Evolutionary conservation across 2,888 invertebrate species (phyloP), one percentile per base, ranked within the genome.

Genomic region (Corbicula japonica): DNA sequence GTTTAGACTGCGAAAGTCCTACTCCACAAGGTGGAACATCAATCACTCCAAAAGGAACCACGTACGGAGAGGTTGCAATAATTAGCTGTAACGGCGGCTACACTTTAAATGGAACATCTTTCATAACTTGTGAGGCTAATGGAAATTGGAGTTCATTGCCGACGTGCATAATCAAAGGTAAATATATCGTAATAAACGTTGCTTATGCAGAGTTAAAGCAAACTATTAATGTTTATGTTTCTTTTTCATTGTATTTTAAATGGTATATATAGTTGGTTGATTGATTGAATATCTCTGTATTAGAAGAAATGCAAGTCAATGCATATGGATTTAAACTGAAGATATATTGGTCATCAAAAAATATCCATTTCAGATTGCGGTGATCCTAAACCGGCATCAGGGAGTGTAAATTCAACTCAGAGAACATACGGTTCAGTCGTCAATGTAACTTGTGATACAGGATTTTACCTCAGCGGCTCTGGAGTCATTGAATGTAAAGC

Each of bases 351-450:
- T n/a, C n/a, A n/a, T n/a, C n/a, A n/a, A n/a, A n/a, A n/a, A n/a
- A n/a, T n/a, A n/a, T n/a, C n/a, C n/a, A n/a, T n/a, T n/a, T 23
- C 30, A 54, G 54, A 54, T 28, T 54, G 54, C 30, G 54, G 54
- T 1, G 30, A 32, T 15, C 30, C 30, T 1, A 54, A 2, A 28
- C 8, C 30, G 4, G 54, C 18, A 8, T 30, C 28, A 1, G 54
- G 54, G 23, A 6, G 2, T 1, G 30, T 54, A 5, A 28, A 23
- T 18, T 12, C 2, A n/a, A 28, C 54, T 15, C 10, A 12, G 1
- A 54, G 30, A 4, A 54, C 54, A 28, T 54, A 54, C 18, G 54
- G 54, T 1, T n/a, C 54, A 2, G 15, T 28, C 1, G 30, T 54
- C 3, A 21, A 23, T 3, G 54, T 54, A 2, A 28, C 8, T 2